phyloP scores from a whole-genome alignment of 2,888 invertebrate species.

The Microplitis manilae region DNA sequence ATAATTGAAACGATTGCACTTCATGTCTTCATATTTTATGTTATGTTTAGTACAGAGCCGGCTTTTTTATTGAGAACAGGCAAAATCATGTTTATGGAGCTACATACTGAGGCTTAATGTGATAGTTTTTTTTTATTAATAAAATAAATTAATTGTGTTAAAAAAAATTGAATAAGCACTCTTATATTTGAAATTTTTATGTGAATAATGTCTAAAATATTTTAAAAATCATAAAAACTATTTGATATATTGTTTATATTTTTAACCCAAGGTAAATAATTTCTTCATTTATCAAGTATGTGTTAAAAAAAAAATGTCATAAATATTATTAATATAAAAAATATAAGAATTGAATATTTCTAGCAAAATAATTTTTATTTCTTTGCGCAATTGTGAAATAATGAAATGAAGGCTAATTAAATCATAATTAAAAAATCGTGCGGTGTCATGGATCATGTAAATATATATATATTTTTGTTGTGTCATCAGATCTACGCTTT shows the following conservation, averaged over 20 bases:
- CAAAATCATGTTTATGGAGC: not conserved
- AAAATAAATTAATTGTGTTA: not conserved
- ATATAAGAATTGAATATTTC: too few species aligned
- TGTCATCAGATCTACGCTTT: slow-evolving; percentile 3
- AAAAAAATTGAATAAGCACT: too few species aligned
- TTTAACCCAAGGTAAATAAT: not conserved
- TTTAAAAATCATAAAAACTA: not conserved
- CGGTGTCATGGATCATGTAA: not conserved
- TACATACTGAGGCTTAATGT: not conserved
- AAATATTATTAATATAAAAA: too few species aligned
- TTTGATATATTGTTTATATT: not conserved
- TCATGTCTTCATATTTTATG: not conserved
- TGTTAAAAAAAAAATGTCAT: too few species aligned
- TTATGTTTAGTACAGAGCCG: not conserved
- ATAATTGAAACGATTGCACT: not conserved
- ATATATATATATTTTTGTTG: not conserved
- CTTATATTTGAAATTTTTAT: not conserved
- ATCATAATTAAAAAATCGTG: not conserved
- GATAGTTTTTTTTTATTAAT: not conserved
- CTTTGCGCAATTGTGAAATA: too few species aligned
- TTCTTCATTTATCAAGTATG: not conserved
- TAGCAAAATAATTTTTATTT: too few species aligned
- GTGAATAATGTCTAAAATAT: not conserved
- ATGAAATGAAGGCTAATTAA: too few species aligned
- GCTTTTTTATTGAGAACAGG: slow-evolving; percentile 1